Percentiles rank a stretch among this genome's conserved stretches.
These are phyloP conservation scores for Sebastes schlegelii DNA, from an alignment of 2,113 vertebrate genomes.

Conservation along the genomic window DNA sequence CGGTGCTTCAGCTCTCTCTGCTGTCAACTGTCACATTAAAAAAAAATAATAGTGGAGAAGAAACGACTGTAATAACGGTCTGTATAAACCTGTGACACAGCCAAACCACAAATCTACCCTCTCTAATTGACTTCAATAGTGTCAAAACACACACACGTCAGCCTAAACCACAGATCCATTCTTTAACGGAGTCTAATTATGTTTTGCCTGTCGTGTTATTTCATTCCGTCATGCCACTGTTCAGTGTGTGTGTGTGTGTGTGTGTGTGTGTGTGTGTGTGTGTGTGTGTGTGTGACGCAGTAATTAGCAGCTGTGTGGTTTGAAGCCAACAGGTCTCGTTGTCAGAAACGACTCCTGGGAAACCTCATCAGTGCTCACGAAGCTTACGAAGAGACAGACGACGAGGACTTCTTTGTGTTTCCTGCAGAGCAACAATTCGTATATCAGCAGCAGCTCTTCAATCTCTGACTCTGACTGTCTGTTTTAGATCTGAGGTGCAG, in stretches of 20 bases:
- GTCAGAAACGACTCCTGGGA: conserved; percentile 27
- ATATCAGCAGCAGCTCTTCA: not conserved
- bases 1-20: no score
- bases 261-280: not conserved
- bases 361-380: conserved; percentile 19
- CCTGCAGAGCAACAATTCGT: not conserved
- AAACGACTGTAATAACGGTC: not conserved
- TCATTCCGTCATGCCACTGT: not conserved
- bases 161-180: conserved; percentile 12
- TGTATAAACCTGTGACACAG: conserved; percentile 2
- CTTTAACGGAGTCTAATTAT: conserved; percentile 2
- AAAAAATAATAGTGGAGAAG: no score
- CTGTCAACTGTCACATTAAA: no score
- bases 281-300: not conserved
- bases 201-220: conserved; percentile 18
- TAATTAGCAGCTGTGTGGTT: not conserved
- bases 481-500: not conserved
- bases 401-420: not conserved
- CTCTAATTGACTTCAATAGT: not conserved
- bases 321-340: conserved; percentile 25
- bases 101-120: not conserved
- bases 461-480: not conserved
- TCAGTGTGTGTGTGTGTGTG: conserved; percentile 4
- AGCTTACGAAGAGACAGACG: conserved; percentile 14
- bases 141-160: not conserved